Evolutionary conservation across 2,113 vertebrate species (phyloP).

Genomic region (Mohoua ochrocephala): DNA sequence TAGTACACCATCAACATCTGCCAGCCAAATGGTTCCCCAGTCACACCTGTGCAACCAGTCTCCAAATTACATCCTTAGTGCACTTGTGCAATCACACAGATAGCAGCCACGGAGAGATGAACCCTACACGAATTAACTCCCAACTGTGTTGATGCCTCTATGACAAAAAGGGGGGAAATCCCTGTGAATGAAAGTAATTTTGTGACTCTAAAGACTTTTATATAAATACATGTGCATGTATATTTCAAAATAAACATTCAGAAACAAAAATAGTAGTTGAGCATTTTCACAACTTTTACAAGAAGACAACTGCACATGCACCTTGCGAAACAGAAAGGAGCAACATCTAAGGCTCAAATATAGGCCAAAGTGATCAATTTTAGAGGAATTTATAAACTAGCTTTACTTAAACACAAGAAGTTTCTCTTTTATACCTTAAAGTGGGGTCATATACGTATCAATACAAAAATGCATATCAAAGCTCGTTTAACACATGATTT

Average conservation of each 20-base stretch:
- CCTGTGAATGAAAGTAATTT: neutral
- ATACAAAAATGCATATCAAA: neutral
- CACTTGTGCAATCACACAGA: neutral
- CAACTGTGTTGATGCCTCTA: neutral
- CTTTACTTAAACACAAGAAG: neutral
- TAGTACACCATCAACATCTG: neutral
- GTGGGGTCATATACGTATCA: neutral
- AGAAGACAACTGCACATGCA: neutral
- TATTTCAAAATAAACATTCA: neutral
- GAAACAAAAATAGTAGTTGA: neutral
- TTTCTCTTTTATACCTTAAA: neutral
- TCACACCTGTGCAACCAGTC: constrained; percentile 50
- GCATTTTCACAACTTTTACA: neutral
- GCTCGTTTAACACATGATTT: neutral
- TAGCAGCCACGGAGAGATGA: neutral
- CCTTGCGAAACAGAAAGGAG: neutral
- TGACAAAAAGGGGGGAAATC: neutral
- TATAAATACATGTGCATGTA: neutral
- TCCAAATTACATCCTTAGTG: neutral
- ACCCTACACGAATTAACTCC: neutral
- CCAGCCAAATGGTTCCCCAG: constrained; percentile 8
- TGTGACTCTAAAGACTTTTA: neutral
- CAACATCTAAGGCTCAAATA: neutral
- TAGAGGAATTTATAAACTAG: neutral
- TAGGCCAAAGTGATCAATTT: neutral